Evolutionary conservation across 2,113 vertebrate species (phyloP).

Genomic region (Columbina picui): DNA sequence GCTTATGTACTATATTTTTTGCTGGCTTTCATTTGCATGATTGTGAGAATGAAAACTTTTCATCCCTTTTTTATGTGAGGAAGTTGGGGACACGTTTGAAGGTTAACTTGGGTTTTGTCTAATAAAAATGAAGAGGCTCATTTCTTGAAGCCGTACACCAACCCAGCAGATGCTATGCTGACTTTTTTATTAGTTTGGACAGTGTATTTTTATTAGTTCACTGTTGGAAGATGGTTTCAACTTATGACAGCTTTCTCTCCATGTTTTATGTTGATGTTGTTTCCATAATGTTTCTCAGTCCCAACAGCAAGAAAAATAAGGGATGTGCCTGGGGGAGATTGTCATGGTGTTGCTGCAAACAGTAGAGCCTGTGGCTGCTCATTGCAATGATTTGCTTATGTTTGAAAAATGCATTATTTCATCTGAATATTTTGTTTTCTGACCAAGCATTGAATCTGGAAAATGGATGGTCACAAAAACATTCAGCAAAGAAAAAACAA

Average conservation of each 20-base stretch:
- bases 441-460: background rate
- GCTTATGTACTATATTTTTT: background rate
- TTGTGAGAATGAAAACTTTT: background rate
- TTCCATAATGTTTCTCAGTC: background rate
- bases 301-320: background rate
- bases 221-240: background rate
- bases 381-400: background rate
- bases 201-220: background rate
- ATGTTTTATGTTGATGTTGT: background rate
- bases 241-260: background rate
- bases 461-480: background rate
- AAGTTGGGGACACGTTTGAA: background rate
- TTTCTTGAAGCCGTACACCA: background rate
- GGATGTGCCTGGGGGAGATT: background rate
- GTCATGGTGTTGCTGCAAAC: background rate
- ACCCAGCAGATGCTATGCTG: background rate
- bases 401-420: background rate
- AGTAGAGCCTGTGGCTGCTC: background rate
- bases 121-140: background rate
- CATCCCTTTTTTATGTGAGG: fast-evolving
- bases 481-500: background rate
- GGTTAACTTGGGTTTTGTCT: background rate
- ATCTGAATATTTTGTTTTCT: background rate
- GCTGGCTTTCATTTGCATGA: background rate
- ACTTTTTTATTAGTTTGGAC: background rate